A percentile compares a stretch with the other conserved stretches of the same genome.
Evolutionary conservation across 2,113 vertebrate species (phyloP).

Genomic region (Chaetodon auriga): DNA sequence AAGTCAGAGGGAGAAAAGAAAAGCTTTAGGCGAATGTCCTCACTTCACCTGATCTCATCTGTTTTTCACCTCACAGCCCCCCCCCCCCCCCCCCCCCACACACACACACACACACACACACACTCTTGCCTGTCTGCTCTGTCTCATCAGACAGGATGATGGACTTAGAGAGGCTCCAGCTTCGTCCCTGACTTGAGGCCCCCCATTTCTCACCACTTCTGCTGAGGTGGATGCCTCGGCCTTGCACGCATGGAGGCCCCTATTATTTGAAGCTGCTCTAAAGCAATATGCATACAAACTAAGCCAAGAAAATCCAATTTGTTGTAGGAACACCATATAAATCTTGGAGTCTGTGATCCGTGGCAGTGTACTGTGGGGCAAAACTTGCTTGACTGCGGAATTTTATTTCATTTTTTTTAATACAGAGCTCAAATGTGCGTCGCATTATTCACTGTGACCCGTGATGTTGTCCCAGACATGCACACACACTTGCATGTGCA

Average conservation of each 20-base stretch:
- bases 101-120: constrained; percentile 4
- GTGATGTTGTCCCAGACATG: constrained; percentile 12
- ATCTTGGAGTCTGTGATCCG: constrained; percentile 64
- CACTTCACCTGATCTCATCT: constrained; percentile 30
- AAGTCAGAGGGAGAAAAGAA: constrained; percentile 26
- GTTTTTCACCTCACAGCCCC: not conserved
- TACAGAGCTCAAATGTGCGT: constrained; percentile 12
- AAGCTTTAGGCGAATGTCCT: constrained; percentile 31
- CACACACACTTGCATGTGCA: not conserved
- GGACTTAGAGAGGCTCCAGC: constrained; percentile 28
- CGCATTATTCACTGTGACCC: constrained; percentile 52
- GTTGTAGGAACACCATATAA: constrained; percentile 64
- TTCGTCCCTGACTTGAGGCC: constrained; percentile 17
- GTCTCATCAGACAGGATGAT: constrained; percentile 52
- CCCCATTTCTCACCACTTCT: constrained; percentile 50
- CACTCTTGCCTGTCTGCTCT: constrained; percentile 4
- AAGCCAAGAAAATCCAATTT: constrained; percentile 79
- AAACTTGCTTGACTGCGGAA: constrained; percentile 50
- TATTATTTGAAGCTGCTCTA: constrained; percentile 60
- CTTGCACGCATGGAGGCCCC: constrained; percentile 45
- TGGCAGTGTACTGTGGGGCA: constrained; percentile 38
- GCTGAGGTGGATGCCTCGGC: constrained; percentile 52
- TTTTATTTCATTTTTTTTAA: constrained; percentile 35
- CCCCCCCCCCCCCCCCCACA: not conserved
- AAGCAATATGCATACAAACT: constrained; percentile 74